Evolutionary conservation across 2,888 invertebrate species (phyloP).

Genomic region (Sthenelais limicola): DNA sequence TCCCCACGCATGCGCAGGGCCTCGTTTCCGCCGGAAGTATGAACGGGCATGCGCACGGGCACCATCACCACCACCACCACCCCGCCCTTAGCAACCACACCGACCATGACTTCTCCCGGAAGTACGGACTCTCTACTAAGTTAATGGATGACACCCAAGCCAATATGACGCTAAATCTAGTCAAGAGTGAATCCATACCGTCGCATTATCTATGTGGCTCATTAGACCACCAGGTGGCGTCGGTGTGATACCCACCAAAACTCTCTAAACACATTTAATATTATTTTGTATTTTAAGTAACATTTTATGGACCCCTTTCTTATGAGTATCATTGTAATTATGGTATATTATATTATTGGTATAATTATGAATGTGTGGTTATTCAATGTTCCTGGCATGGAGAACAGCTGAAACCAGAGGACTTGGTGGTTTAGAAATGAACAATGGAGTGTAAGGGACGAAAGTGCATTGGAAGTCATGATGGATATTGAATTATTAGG

Average conservation of each 20-base stretch:
- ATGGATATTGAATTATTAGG: too few relatives aligned
- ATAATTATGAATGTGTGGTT: too few relatives aligned
- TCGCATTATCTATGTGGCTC: constrained; percentile 40
- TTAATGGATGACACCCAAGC: constrained; percentile 38
- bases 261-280: too few relatives aligned
- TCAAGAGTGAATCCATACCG: constrained; percentile 40
- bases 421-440: too few relatives aligned
- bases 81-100: constrained; percentile 1
- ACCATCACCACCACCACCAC: constrained; percentile 12
- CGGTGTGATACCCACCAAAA: constrained; percentile 26
- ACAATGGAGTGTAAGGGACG: too few relatives aligned
- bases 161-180: constrained; percentile 39
- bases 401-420: too few relatives aligned
- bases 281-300: too few relatives aligned
- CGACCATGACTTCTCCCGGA: constrained; percentile 21
- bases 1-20: constrained; percentile 36
- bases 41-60: constrained; percentile 22
- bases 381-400: too few relatives aligned
- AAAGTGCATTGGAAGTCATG: too few relatives aligned
- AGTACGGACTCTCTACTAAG: constrained; percentile 36
- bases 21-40: constrained; percentile 30
- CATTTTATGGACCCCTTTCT: constrained; percentile 23
- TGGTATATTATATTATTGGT: constrained; percentile 18
- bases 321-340: constrained; percentile 28
- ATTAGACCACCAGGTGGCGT: constrained; percentile 34